Percentiles rank a stretch among this genome's conserved stretches.
phyloP scores from a whole-genome alignment of 2,797 vertebrate species.

The Sebastes alutus region DNA sequence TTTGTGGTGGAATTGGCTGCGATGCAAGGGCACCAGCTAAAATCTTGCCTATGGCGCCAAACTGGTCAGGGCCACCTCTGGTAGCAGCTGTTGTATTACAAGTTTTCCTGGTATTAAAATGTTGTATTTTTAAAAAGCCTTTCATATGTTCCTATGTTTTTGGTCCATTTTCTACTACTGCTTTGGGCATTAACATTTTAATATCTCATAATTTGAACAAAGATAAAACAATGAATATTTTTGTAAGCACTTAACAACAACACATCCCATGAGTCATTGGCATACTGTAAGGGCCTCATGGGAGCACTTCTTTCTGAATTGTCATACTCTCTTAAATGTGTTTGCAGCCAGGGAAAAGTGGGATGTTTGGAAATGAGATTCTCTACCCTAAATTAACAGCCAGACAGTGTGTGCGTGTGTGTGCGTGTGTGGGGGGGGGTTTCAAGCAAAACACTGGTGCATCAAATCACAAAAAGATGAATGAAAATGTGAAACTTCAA shows the following conservation, averaged over 20 bases:
- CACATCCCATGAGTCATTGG: not conserved
- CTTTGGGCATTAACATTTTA: not conserved
- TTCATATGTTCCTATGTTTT: no score
- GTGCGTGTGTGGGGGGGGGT: not conserved
- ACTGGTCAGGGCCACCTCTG: no score
- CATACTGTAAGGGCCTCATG: not conserved
- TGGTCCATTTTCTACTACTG: not conserved
- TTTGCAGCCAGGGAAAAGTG: not conserved
- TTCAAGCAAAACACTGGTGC: not conserved
- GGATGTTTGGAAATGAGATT: slow-evolving; percentile 8
- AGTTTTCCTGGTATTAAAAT: not conserved
- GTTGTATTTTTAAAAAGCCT: no score
- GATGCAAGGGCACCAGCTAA: no score
- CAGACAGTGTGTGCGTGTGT: not conserved
- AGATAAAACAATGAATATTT: not conserved
- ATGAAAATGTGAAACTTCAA: not conserved
- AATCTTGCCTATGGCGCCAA: no score
- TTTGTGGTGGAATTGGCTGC: no score
- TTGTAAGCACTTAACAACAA: not conserved
- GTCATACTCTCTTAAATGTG: not conserved
- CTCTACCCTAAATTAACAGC: not conserved
- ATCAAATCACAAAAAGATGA: not conserved
- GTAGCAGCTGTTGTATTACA: no score
- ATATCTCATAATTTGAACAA: not conserved
- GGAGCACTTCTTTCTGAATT: not conserved